phyloP scores from a whole-genome alignment of 2,888 invertebrate species.

The Melieria crassipennis region DNA sequence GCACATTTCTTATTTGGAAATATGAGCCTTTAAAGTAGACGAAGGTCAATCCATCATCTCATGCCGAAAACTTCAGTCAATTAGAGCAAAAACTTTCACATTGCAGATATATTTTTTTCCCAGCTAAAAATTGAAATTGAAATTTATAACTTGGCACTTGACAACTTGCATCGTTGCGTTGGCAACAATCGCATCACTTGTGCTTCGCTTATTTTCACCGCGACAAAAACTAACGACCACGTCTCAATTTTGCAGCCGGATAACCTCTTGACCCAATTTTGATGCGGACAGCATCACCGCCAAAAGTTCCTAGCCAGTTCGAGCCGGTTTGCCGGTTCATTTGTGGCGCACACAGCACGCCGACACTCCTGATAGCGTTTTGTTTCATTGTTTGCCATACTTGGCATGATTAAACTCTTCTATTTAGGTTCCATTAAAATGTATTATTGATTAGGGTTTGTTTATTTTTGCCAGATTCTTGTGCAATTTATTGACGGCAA shows the following conservation, averaged over 20 bases:
- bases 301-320: conserved; percentile 34
- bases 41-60: no score
- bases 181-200: no score
- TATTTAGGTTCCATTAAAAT: neutral
- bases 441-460: conserved; percentile 11
- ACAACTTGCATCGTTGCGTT: no score
- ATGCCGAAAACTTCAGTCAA: no score
- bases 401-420: neutral
- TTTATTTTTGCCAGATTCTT: neutral
- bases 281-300: neutral
- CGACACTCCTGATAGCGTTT: conserved; percentile 40
- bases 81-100: no score
- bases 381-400: conserved; percentile 7
- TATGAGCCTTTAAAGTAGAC: no score
- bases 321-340: conserved; percentile 27
- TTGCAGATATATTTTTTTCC: no score
- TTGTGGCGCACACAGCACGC: conserved; percentile 1
- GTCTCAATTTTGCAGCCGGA: neutral
- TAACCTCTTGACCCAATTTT: conserved; percentile 19
- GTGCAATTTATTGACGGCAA: neutral
- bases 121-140: no score
- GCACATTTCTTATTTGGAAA: no score
- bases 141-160: no score
- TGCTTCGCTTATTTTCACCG: no score
- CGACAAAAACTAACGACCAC: no score